Evolutionary conservation across 2,797 vertebrate genomes (phyloP), one percentile per base, ranked within the genome.

Genomic region (Poecilia wingei): DNA sequence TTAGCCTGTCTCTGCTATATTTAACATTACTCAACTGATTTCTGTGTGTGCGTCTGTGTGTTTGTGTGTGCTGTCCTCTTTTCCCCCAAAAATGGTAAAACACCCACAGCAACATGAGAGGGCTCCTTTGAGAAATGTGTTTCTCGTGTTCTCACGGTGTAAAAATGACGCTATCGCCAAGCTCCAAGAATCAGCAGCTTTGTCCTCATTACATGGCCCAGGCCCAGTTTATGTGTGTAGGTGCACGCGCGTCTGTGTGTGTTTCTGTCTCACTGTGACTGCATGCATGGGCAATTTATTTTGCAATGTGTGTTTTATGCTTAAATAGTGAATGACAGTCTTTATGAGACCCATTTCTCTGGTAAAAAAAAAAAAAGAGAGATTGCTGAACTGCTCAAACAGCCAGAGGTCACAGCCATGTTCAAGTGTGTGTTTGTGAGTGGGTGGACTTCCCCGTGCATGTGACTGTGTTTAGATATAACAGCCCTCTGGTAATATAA

Each of bases 101-200:
- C 92, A 87, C 93, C 92, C 91, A 92, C 88, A 71, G 77, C 71
- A 85, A 64, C 91, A 91, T 88, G 86, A 93, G 91, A 94, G 77
- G 79, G 75, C 89, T 93, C 92, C 94, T 94, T 93, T 92, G 94
- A 94, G 94, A 92, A 93, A 92, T 93, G 90, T 93, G 89, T 93
- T 94, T 90, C 91, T 84, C 82, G 82, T 92, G 92, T 94, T 94
- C 94, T 94, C 94, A 94, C 91, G 88, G 92, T 93, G 90, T 92
- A 93, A 91, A 93, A 93, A 88, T 94, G 79, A 92, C 83, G 83
- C 90, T 89, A 89, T 92, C 84, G n/a, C 80, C 16, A 31, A 78
- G 79, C 86, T 91, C 91, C 78, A 61, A 89, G 91, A 92, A 89
- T 89, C 91, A 87, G 90, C 89, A 80, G 87, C 88, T 84, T 89